Evolutionary conservation across 2,888 invertebrate genomes (phyloP), one percentile per base, ranked within the genome.

Genomic region (Diaprepes abbreviatus): DNA sequence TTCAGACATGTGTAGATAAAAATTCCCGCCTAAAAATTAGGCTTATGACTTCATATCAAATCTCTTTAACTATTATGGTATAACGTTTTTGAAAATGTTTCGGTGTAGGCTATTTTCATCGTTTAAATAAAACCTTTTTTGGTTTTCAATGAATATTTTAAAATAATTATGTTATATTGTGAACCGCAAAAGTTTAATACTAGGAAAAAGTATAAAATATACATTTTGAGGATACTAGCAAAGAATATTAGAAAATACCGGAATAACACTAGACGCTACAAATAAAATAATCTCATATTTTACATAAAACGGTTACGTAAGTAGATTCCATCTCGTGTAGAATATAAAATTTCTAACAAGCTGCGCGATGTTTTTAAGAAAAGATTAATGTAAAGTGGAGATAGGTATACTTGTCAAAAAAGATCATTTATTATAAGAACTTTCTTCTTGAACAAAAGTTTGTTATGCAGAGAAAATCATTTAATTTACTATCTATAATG

Each of bases 401-500:
- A 59, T 69, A 59, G 69, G 60, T 54, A 40, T 50, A 43, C 58
- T 57, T 58, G 64, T 58, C 64, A 69, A 64, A 69, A 64, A 35
- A 50, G 64, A 50, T 63, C 70, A 65, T 70, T 70, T 70, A 54
- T 69, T 58, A 69, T 31, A 35, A 21, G 52, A 69, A 57, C 36
- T 55, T 70, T 40, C 55, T 28, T 36, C 60, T 45, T 14, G 40
- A 60, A 70, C 54, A 65, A 70, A 70, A 70, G 43, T 70, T 60
- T 65, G 60, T 60, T 65, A 60, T 70, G 59, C 58, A 63, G 63
- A 59, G 60, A 65, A 59, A 60, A 55, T 70, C 59, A 60, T 65
- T 70, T 70, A 65, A 70, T 70, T 70, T 48, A 48, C 50, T 69
- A 59, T 59, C 64, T 59, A 57, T 69, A 64, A 69, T 68, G 68